phyloP scores from a whole-genome alignment of 2,888 invertebrate genomes.

The Anoncus sp. region DNA sequence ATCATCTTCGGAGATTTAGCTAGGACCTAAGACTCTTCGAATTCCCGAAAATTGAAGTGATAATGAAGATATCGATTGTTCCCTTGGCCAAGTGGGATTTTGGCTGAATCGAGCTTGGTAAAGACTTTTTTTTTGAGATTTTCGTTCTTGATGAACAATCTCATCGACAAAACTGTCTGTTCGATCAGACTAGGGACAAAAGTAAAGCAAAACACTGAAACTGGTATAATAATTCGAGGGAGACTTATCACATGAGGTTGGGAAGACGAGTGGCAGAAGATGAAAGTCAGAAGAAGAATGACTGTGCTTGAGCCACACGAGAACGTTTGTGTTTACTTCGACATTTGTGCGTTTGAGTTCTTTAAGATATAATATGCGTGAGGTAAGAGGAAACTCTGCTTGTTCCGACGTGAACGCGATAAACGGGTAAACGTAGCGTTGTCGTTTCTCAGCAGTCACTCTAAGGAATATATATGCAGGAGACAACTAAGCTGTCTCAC shows the following conservation, averaged over 20 bases:
- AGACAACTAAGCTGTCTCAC: conserved; percentile 17
- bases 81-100: too few relatives aligned
- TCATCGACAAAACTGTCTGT: too few relatives aligned
- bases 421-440: conserved; percentile 28
- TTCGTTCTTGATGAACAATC: too few relatives aligned
- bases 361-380: conserved; percentile 7
- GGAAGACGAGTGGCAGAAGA: background rate
- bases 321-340: conserved; percentile 8
- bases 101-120: too few relatives aligned
- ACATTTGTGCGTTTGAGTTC: background rate
- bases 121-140: too few relatives aligned
- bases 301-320: background rate
- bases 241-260: conserved; percentile 8
- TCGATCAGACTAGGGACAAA: too few relatives aligned
- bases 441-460: conserved; percentile 34
- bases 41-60: too few relatives aligned
- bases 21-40: too few relatives aligned
- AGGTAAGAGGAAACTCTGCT: conserved; percentile 40
- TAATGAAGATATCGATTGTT: too few relatives aligned
- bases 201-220: too few relatives aligned
- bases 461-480: conserved; percentile 6
- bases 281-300: background rate
- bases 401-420: conserved; percentile 38
- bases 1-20: too few relatives aligned
- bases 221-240: too few relatives aligned